Base-by-base conservation (phyloP, 2,113 vertebrate genomes). In the Ceyx cyanopectus region DNA sequence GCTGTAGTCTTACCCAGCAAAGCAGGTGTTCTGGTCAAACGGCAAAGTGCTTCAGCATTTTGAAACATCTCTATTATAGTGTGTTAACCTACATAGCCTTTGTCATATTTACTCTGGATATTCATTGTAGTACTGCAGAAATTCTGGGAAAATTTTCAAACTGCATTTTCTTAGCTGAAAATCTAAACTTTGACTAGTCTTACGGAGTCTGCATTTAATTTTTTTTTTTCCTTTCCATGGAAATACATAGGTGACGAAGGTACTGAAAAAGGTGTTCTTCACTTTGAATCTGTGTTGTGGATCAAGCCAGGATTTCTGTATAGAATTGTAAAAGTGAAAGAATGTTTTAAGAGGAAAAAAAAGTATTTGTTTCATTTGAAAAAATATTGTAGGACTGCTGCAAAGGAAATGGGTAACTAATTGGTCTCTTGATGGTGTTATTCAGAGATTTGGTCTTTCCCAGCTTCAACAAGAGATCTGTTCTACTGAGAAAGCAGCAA, bases 401-500 rank as follows among this genome's bases (percentile, higher is more conserved):
- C 79, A 82, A 85, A 80, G 32, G 29, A 80, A 92, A 69, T 82
- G 24, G 51, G 60, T 69, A 80, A 32, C 51, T 82, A 87, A 77
- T 75, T 88, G 51, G 24, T 90, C 63, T 92, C 70, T 87, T 87
- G 91, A 50, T 51, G 65, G 46, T 86, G 69, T 85, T 90, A 57
- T 73, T 92, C 87, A 91, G 62, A 76, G 58, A 66, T 37, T 56
- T 87, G 41, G 46, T 93, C 85, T 93, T 85, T 81, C 79, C 84
- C 78, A 90, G 72, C 75, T 95, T 95, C 54, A 67, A 51, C 60
- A 70, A 63, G 72, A 80, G 81, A 87, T 77, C 43, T 88, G 57
- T 43, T 92, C 9, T 77, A 6, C 61, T 77, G 87, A 87, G 92
- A 91, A 94, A 94, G 24, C 72, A 85, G 63, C 90, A 92, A 80